These are phyloP conservation scores for Dendrophyllia cribrosa DNA, from an alignment of 64 coral and sea anemone genomes.

Conservation along the genomic window DNA sequence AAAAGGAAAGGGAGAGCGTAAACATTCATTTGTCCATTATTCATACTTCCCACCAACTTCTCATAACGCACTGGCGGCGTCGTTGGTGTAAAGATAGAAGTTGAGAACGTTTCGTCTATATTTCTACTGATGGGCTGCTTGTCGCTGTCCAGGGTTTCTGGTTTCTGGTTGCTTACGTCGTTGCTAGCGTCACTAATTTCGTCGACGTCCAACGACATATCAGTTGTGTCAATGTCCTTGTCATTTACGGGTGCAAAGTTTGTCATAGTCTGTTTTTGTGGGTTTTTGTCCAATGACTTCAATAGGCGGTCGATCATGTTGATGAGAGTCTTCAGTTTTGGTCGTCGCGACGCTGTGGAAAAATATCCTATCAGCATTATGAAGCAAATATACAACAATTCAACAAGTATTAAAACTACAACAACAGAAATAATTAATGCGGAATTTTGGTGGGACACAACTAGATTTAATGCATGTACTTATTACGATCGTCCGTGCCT, in stretches of 20 bases:
- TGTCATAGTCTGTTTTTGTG: constrained; percentile 13
- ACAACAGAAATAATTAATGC: too few relatives aligned
- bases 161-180: neutral
- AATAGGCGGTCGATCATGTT: constrained; percentile 16
- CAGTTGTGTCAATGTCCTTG: neutral
- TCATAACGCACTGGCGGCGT: neutral
- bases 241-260: neutral
- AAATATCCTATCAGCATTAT: neutral
- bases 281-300: neutral
- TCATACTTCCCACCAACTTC: neutral
- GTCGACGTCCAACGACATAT: constrained; percentile 2
- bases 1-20: constrained; percentile 13
- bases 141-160: neutral
- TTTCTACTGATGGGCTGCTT: neutral
- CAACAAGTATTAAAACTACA: too few relatives aligned
- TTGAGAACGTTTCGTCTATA: constrained; percentile 3
- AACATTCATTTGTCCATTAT: neutral
- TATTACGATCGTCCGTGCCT: too few relatives aligned
- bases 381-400: neutral
- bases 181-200: neutral
- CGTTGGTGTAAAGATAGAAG: neutral
- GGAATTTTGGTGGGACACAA: too few relatives aligned
- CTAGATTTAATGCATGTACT: too few relatives aligned
- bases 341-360: neutral
- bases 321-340: constrained; percentile 19